Percentiles rank a stretch among this genome's conserved stretches.
These are phyloP conservation scores for Julus scanicus DNA, from an alignment of 2,888 invertebrate genomes.

Conservation along the genomic window DNA sequence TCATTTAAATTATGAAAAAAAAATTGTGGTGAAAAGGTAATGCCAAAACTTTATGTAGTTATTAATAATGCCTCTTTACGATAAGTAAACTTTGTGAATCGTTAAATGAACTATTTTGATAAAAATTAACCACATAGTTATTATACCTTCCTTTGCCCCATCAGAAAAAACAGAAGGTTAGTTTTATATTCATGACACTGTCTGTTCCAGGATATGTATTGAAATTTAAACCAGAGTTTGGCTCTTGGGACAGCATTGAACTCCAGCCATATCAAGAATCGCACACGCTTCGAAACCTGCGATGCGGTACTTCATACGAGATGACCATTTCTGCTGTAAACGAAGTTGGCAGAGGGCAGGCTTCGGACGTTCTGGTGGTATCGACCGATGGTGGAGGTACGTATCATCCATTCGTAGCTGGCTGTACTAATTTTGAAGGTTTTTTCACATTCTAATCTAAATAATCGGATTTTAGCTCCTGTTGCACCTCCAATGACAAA, in stretches of 20 bases:
- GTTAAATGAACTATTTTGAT: neutral
- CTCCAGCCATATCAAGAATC: constrained; percentile 64
- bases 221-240: constrained; percentile 64
- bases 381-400: constrained; percentile 67
- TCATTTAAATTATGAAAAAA: neutral
- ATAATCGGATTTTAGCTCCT: constrained; percentile 64
- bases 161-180: too few species aligned
- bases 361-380: constrained; percentile 64
- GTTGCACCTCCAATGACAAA: constrained; percentile 65
- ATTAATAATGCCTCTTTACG: too few species aligned
- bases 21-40: neutral
- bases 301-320: constrained; percentile 66
- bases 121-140: too few species aligned
- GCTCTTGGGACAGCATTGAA: constrained; percentile 62
- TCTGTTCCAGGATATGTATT: constrained; percentile 62
- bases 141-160: too few species aligned
- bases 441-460: constrained; percentile 15
- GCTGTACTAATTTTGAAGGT: neutral
- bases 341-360: constrained; percentile 64
- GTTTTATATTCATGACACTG: neutral
- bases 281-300: constrained; percentile 64
- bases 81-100: too few species aligned
- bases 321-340: constrained; percentile 65
- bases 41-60: neutral
- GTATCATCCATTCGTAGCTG: neutral